A percentile compares a stretch with the other conserved stretches of the same genome.
These are phyloP conservation scores for Tinea semifulvella DNA, from an alignment of 2,888 invertebrate species.

Conservation along the genomic window DNA sequence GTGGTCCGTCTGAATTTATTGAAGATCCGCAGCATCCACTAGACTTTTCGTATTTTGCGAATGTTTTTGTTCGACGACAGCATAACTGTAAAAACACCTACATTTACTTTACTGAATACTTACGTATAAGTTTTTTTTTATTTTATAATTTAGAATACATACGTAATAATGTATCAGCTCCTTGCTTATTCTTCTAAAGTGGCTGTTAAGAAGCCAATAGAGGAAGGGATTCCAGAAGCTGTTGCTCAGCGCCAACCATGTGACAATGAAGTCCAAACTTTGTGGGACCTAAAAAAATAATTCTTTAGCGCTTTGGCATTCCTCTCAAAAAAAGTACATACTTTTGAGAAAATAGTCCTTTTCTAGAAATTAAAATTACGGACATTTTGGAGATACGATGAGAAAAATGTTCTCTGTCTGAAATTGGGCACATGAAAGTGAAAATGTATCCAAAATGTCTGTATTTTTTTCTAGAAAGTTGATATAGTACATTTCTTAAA, in stretches of 20 bases:
- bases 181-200: slow-evolving; percentile 82
- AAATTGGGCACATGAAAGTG: no score
- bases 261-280: slow-evolving; percentile 83
- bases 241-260: slow-evolving; percentile 87
- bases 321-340: no score
- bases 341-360: no score
- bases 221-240: slow-evolving; percentile 92
- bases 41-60: slow-evolving; percentile 50
- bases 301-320: no score
- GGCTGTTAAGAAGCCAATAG: slow-evolving; percentile 87
- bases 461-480: no score
- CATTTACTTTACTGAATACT: background rate
- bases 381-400: no score
- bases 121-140: background rate
- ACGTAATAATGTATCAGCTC: slow-evolving; percentile 81
- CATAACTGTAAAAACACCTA: slow-evolving; percentile 38
- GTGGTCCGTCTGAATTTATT: slow-evolving; percentile 54
- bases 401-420: no score
- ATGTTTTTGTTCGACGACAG: slow-evolving; percentile 49
- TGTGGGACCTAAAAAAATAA: slow-evolving; percentile 75
- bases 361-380: no score
- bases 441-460: no score
- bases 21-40: slow-evolving; percentile 59
- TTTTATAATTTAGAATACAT: slow-evolving; percentile 31
- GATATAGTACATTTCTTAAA: no score